Evolutionary conservation across 2,888 invertebrate genomes (phyloP).

Genomic region (Oligia fasciuncula): DNA sequence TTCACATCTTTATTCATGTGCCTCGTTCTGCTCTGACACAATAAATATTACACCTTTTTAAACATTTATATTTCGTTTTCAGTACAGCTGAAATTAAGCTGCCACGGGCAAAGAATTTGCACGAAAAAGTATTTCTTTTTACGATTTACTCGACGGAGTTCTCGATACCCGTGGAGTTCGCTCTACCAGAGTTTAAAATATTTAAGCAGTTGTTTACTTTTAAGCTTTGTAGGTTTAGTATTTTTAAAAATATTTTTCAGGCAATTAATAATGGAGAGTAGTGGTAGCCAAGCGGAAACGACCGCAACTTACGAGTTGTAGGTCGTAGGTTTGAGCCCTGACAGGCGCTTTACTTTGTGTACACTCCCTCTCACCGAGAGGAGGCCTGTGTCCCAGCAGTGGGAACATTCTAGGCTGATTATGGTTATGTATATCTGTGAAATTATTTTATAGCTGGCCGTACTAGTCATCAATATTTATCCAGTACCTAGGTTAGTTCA

Average conservation of each 20-base stretch:
- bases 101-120: neutral
- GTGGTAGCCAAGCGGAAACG: no score
- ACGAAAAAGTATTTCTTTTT: neutral
- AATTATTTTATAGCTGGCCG: no score
- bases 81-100: neutral
- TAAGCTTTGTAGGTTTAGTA: neutral
- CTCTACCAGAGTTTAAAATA: neutral
- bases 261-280: no score
- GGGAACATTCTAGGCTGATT: no score
- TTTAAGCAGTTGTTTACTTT: neutral
- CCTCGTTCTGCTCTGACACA: neutral
- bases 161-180: no score
- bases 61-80: constrained; percentile 29
- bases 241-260: neutral
- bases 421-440: no score
- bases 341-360: no score
- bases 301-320: no score
- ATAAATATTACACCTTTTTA: constrained; percentile 5
- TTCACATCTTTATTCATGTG: constrained; percentile 21
- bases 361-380: no score
- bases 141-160: neutral
- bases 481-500: neutral
- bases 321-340: no score
- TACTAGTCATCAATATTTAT: neutral
- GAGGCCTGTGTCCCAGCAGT: no score